A percentile compares a stretch with the other conserved stretches of the same genome.
These are phyloP conservation scores for Podarcis muralis DNA, from an alignment of 2,113 vertebrate genomes.

Conservation along the genomic window DNA sequence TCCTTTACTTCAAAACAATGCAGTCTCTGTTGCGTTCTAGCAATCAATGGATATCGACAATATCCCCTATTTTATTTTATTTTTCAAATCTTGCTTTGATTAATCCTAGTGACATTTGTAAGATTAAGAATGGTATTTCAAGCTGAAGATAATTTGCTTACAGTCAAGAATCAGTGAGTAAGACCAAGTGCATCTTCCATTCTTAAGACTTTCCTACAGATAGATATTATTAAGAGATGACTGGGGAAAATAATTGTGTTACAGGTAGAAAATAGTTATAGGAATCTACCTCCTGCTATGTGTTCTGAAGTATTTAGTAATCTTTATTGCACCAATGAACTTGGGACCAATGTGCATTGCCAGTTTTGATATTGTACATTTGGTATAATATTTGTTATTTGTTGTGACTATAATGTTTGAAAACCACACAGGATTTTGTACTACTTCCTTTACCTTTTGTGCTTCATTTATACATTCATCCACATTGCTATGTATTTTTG, in stretches of 20 bases:
- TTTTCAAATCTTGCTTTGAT: not conserved
- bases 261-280: not conserved
- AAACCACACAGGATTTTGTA: not conserved
- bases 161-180: not conserved
- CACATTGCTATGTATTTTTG: not conserved
- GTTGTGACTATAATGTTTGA: not conserved
- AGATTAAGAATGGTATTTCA: not conserved
- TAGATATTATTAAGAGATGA: not conserved
- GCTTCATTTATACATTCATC: not conserved
- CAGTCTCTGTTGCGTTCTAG: not conserved
- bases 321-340: not conserved
- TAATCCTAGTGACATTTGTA: not conserved
- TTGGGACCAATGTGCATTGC: not conserved
- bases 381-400: not conserved
- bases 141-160: not conserved
- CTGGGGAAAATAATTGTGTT: not conserved
- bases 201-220: not conserved
- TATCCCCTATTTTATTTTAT: not conserved
- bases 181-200: no score
- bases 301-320: not conserved
- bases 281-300: not conserved
- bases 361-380: not conserved
- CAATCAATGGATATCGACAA: not conserved
- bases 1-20: not conserved
- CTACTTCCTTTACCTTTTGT: not conserved